These are phyloP conservation scores for Minunthozetes semirufus DNA, from an alignment of 2,888 invertebrate genomes.

Conservation along the genomic window DNA sequence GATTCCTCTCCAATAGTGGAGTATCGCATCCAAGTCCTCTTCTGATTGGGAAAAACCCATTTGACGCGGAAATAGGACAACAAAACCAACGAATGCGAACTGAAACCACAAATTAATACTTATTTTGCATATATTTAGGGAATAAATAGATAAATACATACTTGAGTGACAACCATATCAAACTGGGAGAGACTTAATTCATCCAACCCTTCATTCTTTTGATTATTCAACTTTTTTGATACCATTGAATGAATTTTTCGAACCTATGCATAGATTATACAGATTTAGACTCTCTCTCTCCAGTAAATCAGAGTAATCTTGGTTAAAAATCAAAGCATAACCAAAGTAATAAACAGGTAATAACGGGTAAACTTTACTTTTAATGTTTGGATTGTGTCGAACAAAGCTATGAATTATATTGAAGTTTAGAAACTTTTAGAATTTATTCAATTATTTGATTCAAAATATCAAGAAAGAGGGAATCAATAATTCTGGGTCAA, in stretches of 20 bases:
- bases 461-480: too few relatives aligned
- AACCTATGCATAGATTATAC: constrained; percentile 30
- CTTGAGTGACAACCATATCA: constrained; percentile 74
- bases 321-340: too few relatives aligned
- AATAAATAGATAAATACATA: background rate
- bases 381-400: too few relatives aligned
- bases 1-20: constrained; percentile 76
- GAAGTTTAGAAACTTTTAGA: too few relatives aligned
- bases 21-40: constrained; percentile 64
- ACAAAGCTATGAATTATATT: too few relatives aligned
- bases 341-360: too few relatives aligned
- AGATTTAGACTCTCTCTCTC: background rate
- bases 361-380: too few relatives aligned
- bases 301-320: background rate
- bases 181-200: constrained; percentile 61
- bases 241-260: constrained; percentile 40
- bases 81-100: constrained; percentile 75
- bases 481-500: too few relatives aligned
- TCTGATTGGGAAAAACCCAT: constrained; percentile 59
- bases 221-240: constrained; percentile 37
- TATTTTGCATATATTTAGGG: too few relatives aligned
- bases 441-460: too few relatives aligned
- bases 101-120: too few relatives aligned
- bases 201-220: constrained; percentile 12
- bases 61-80: constrained; percentile 56